Evolutionary conservation across 35 echinoderm and acorn worm genomes (phyloP), one percentile per base, ranked within the genome.

Genomic region (Holothuria glaberrima): DNA sequence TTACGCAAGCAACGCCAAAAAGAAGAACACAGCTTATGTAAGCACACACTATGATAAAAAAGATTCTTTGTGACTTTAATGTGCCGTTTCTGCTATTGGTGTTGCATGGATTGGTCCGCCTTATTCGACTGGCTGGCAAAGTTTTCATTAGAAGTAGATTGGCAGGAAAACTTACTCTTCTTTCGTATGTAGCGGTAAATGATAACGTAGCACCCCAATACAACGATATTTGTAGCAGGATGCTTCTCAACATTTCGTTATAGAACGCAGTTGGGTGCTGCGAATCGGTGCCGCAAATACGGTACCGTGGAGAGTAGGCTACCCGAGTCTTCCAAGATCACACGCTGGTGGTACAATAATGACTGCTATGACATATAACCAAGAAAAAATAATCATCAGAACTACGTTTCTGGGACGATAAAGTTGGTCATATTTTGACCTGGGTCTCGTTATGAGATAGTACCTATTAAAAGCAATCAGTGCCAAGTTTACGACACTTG

Each of bases 391-490:
- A 21, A 83, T 26, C 79, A 83, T 83, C 0, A 83, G 3, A 6
- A 25, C 30, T 19, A 83, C 20, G 58, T 83, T 83, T 34, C 79
- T 83, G 10, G 19, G 30, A 12, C 6, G 10, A 48, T 83, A 83
- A 4, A 83, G 26, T 27, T 83, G 56, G 5, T 48, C 34, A 30
- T 58, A 83, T 3, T 21, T 33, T 19, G 34, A 21, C 52, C 33
- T 83, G 6, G 48, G 25, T 34, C 52, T 57, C 19, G 79, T 83
- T 22, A 83, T 28, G 16, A 94, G 54, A 48, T 57, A 64, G 25
- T 87, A 94, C 13, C 93, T 48, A 48, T 94, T 86, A 44, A 91
- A 41, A 2, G 93, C 88, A 9, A 94, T 94, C 5, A 78, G 59
- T 30, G 83, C 59, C 1, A 94, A 46, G 17, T 63, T 90, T 25